Evolutionary conservation across 2,888 invertebrate genomes (phyloP).

Genomic region (Sinohyriopsis cumingii): DNA sequence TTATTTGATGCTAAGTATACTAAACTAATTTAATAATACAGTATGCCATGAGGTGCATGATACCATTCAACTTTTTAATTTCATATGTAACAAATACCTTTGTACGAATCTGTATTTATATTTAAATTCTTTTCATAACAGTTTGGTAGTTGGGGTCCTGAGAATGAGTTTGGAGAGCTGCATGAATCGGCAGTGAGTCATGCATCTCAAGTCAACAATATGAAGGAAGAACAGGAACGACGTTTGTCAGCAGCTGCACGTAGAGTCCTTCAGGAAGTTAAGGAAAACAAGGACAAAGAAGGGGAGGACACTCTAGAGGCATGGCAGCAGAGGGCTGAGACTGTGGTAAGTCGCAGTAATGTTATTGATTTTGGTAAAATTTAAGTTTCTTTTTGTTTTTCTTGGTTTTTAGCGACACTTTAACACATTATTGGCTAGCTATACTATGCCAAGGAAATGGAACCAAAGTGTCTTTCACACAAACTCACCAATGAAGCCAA

Average conservation of each 20-base stretch:
- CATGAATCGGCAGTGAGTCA: conserved; percentile 17
- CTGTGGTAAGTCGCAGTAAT: conserved; percentile 49
- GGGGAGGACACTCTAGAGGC: conserved; percentile 46
- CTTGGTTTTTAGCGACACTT: background rate
- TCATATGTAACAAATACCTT: too few species aligned
- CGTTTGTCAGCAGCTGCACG: conserved; percentile 54
- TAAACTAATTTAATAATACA: too few species aligned
- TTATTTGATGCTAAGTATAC: too few species aligned
- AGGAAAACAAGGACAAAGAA: conserved; percentile 24
- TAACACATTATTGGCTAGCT: background rate
- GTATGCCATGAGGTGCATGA: too few species aligned
- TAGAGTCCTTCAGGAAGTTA: conserved; percentile 56
- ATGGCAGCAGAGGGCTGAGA: conserved; percentile 61
- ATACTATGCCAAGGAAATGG: background rate
- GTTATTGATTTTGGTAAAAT: background rate
- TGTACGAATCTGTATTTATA: too few species aligned
- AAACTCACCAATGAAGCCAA: too few species aligned
- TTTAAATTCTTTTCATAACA: conserved; percentile 5
- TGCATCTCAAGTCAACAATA: conserved; percentile 15
- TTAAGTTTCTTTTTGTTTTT: background rate
- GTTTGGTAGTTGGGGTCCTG: conserved; percentile 45
- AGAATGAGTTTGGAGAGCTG: conserved; percentile 12
- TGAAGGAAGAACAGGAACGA: conserved; percentile 21
- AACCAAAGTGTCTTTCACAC: too few species aligned
- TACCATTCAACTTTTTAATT: too few species aligned